phyloP scores from a whole-genome alignment of 2,888 invertebrate genomes.

The Melanostoma scalare region DNA sequence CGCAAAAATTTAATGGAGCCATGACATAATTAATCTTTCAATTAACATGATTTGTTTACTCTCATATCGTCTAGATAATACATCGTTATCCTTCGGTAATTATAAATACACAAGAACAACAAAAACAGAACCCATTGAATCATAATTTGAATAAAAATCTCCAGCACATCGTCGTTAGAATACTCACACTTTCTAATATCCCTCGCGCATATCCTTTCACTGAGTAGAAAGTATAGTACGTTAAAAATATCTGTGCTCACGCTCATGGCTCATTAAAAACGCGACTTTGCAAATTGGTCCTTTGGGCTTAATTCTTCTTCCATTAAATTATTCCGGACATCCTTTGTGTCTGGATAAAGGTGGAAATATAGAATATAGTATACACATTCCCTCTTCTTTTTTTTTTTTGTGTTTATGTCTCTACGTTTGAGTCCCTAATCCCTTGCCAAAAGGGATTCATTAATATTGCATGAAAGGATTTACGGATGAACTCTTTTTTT shows the following conservation, averaged over 20 bases:
- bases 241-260: constrained; percentile 9
- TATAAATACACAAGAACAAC: neutral
- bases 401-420: neutral
- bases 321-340: constrained; percentile 69
- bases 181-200: constrained; percentile 10
- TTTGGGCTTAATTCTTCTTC: constrained; percentile 70
- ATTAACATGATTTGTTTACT: neutral
- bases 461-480: constrained; percentile 68
- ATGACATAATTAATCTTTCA: too few species aligned
- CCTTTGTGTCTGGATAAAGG: constrained; percentile 55
- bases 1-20: too few species aligned
- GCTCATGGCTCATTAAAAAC: constrained; percentile 71
- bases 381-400: constrained; percentile 6
- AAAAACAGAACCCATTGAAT: constrained; percentile 27
- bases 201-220: constrained; percentile 11
- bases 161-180: constrained; percentile 6
- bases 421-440: constrained; percentile 51
- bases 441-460: constrained; percentile 65
- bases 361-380: neutral
- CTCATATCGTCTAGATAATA: neutral
- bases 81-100: neutral
- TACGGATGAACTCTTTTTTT: constrained; percentile 33
- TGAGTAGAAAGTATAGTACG: constrained; percentile 3
- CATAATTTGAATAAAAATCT: constrained; percentile 37
- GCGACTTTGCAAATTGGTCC: constrained; percentile 71